A percentile compares a stretch with the other conserved stretches of the same genome.
Evolutionary conservation across 2,113 vertebrate genomes (phyloP).

Genomic region (Condylura cristata): DNA sequence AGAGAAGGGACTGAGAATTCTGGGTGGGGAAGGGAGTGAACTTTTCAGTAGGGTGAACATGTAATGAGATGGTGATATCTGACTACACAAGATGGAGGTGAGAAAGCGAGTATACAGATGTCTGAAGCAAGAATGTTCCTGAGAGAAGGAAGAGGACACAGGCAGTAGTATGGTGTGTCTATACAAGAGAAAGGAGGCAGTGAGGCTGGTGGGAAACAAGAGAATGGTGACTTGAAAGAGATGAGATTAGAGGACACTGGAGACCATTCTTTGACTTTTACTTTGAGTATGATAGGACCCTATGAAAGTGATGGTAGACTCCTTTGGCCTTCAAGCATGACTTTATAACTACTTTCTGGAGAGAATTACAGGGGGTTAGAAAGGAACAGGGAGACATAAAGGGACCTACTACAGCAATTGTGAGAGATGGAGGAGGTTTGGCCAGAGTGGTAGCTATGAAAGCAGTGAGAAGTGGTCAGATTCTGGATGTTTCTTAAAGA

Average conservation of each 20-base stretch:
- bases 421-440: rapidly evolving
- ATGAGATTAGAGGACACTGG: neutral
- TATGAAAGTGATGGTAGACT: neutral
- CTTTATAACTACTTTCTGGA: neutral
- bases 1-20: neutral
- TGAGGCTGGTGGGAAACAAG: neutral
- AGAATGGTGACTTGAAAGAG: neutral
- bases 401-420: no score
- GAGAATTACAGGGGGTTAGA: neutral
- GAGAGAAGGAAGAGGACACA: neutral
- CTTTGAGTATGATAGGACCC: neutral
- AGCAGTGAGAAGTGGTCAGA: neutral
- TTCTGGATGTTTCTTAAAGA: neutral
- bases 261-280: neutral
- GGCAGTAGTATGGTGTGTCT: neutral
- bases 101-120: neutral
- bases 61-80: neutral
- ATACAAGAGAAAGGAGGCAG: neutral
- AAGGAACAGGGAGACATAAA: neutral
- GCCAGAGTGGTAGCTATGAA: neutral
- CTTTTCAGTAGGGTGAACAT: neutral
- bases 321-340: neutral
- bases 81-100: neutral
- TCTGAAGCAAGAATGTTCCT: neutral
- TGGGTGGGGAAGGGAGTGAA: neutral